phyloP scores from a whole-genome alignment of 2,113 vertebrate species.

The Setophaga coronata region DNA sequence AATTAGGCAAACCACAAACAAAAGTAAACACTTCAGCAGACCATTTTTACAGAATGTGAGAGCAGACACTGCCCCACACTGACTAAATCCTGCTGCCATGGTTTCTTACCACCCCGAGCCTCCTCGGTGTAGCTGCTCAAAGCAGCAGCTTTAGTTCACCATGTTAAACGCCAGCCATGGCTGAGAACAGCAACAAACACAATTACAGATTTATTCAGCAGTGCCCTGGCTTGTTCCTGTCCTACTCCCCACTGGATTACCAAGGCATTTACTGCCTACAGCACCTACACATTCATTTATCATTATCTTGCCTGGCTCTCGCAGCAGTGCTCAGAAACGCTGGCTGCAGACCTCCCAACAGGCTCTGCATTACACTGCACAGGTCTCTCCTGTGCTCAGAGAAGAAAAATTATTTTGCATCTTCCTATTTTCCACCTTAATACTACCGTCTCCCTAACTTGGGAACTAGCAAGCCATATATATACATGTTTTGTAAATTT shows the following conservation, averaged over 20 bases:
- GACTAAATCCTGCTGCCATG: not conserved
- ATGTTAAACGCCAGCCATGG: not conserved
- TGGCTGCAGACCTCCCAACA: not conserved
- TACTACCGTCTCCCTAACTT: not conserved
- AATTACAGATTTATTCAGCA: not conserved
- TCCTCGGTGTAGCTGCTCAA: accelerated
- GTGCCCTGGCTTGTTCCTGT: not conserved
- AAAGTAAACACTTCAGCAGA: not conserved
- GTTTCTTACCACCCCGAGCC: not conserved
- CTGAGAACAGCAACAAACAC: not conserved
- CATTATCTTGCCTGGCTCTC: not conserved
- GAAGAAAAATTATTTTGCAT: not conserved
- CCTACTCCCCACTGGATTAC: not conserved
- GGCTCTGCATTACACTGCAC: too few relatives aligned
- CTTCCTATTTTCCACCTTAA: not conserved
- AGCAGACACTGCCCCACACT: not conserved
- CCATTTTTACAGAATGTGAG: not conserved
- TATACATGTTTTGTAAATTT: not conserved
- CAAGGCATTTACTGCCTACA: not conserved
- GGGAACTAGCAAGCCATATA: not conserved
- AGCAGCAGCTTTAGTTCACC: not conserved
- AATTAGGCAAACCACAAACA: conserved; percentile 23
- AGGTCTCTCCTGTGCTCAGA: not conserved
- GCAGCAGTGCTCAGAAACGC: not conserved
- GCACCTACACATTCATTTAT: not conserved